A percentile compares a stretch with the other conserved stretches of the same genome.
Conservation (phyloP, 2,888 invertebrate species). For the Cerceris rybyensis region DNA sequence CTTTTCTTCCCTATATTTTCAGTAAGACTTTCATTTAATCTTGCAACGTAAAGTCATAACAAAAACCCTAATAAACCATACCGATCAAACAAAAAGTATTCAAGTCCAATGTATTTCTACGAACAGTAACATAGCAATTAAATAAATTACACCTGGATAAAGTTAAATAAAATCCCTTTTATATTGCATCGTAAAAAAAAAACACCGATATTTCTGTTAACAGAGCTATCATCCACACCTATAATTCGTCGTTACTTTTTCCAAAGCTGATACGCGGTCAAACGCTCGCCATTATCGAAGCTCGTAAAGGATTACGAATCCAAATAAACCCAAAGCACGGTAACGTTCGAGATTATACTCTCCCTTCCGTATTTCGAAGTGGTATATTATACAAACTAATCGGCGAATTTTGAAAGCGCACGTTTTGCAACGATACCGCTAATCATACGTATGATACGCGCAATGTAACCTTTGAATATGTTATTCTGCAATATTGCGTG, state of each 20-base stretch:
- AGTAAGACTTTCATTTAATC: no score
- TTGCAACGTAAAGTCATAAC: no score
- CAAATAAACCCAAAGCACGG: conserved; percentile 31
- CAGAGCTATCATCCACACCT: no score
- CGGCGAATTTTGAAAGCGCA: conserved; percentile 3
- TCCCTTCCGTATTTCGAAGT: conserved; percentile 14
- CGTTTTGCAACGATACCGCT: conserved; percentile 31
- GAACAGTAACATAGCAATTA: background rate
- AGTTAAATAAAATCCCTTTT: no score
- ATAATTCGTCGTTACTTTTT: no score
- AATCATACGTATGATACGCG: conserved; percentile 27
- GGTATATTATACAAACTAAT: conserved; percentile 32
- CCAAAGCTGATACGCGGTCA: no score
- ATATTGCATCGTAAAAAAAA: no score
- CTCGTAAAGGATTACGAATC: conserved; percentile 37
- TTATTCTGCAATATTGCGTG: conserved; percentile 19
- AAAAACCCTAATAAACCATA: background rate
- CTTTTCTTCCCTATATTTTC: no score
- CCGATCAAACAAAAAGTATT: background rate
- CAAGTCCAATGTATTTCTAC: background rate
- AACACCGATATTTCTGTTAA: no score
- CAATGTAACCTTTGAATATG: conserved; percentile 9
- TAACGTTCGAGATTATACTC: conserved; percentile 31
- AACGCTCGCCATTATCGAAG: no score
- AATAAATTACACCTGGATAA: background rate